Base-by-base conservation (phyloP, 2,888 invertebrate genomes). In the Druceiella hillmani region DNA sequence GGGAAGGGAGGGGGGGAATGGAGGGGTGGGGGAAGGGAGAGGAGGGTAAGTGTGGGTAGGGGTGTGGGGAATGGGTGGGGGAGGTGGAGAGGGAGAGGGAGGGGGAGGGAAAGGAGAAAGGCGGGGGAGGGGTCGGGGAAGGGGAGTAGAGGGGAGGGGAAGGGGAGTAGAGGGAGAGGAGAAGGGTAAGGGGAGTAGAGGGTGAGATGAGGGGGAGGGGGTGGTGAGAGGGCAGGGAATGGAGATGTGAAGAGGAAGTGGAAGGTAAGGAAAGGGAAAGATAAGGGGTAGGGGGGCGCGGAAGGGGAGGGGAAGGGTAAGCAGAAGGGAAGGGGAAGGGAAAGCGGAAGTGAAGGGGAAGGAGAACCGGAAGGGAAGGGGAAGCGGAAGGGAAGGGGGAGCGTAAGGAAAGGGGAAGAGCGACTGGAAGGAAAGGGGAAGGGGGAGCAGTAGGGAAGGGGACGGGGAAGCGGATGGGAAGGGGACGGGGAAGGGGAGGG, bases 1-100 rank as follows among this genome's bases (percentile, higher is more conserved):
- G 22, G 22, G 22, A 7, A 20, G 22, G 22, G 22, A 7, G 22
- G n/a, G 22, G 22, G 22, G 22, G 22, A 20, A 20, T 20, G 22
- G n/a, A 20, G 22, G n/a, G 22, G n/a, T 6, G 22, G 22, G 22
- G 22, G 22, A 6, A 20, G 22, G n/a, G 22, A 9, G 22, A 20
- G n/a, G 22, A 9, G n/a, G n/a, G 22, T 6, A 9, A 7, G 6
- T 20, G n/a, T 7, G n/a, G 22, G 22, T 6, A 20, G n/a, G 22
- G 6, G 22, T 6, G 22, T 7, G n/a, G 22, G n/a, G 6, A 20
- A 9, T 6, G n/a, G 22, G 22, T 6, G 22, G n/a, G 6, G n/a
- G 22, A 20, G 22, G n/a, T 6, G 22, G 22, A 9, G 22, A 20
- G 22, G 22, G 22, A 7, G 22, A 20, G n/a, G 22, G 22, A 9